Conservation (phyloP, 2,888 invertebrate species). For the Drosophila sordidapex region DNA sequence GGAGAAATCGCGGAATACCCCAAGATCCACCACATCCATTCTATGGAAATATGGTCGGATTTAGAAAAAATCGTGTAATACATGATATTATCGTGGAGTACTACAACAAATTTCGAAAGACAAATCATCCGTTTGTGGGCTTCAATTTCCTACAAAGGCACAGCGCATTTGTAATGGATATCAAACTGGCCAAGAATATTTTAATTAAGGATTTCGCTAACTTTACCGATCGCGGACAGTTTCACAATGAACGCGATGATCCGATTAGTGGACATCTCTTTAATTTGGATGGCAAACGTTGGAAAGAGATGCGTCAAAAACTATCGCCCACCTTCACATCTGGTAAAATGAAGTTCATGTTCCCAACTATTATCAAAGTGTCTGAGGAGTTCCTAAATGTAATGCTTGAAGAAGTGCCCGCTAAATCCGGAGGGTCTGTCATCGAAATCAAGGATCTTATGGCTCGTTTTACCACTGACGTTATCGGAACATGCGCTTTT, state of each 20-base stretch:
- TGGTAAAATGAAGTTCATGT: constrained; percentile 78
- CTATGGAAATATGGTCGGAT: constrained; percentile 52
- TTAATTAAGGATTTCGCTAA: constrained; percentile 74
- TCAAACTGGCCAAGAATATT: constrained; percentile 58
- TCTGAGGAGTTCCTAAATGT: constrained; percentile 60
- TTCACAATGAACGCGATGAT: constrained; percentile 80
- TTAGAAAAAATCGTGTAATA: constrained; percentile 36
- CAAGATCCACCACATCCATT: constrained; percentile 53
- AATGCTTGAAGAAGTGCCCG: constrained; percentile 42
- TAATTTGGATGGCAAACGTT: constrained; percentile 82
- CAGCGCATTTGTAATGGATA: constrained; percentile 58
- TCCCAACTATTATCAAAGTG: constrained; percentile 63
- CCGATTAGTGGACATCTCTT: constrained; percentile 83
- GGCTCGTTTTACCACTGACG: constrained; percentile 85
- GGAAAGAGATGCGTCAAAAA: constrained; percentile 85
- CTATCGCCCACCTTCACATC: constrained; percentile 81
- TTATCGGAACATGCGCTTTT: constrained; percentile 85
- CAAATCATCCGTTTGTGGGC: constrained; percentile 63
- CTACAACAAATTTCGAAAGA: constrained; percentile 55
- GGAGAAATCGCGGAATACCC: constrained; percentile 51
- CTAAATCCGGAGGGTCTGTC: constrained; percentile 45
- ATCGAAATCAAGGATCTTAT: constrained; percentile 85
- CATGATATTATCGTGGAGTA: constrained; percentile 40
- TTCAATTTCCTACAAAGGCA: constrained; percentile 64
- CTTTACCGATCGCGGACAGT: constrained; percentile 82